Evolutionary conservation across 1,140 invertebrate genomes (phyloP).

Genomic region (Neodiprion fabricii): DNA sequence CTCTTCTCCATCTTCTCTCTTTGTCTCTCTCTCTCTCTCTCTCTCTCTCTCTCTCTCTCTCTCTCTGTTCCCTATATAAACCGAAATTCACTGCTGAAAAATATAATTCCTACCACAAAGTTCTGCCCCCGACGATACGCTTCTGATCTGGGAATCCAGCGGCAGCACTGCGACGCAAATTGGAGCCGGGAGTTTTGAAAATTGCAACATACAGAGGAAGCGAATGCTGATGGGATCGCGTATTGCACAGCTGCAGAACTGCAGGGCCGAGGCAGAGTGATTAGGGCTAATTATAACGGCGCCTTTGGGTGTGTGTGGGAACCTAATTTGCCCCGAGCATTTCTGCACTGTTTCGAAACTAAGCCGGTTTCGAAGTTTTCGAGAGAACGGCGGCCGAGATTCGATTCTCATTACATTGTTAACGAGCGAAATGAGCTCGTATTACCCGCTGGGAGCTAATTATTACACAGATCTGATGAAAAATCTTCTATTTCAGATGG

Average conservation of each 20-base stretch:
- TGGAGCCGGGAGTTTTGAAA: too few relatives aligned
- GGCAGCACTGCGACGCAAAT: too few relatives aligned
- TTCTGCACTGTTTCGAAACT: not conserved
- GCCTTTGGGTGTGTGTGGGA: not conserved
- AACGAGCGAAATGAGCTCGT: not conserved
- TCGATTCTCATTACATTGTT: not conserved
- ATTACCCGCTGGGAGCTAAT: not conserved
- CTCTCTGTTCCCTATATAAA: too few relatives aligned
- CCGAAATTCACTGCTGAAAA: too few relatives aligned
- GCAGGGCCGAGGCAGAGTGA: not conserved
- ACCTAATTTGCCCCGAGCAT: constrained; percentile 5
- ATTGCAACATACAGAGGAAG: too few relatives aligned
- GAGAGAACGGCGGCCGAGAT: not conserved
- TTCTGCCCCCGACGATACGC: too few relatives aligned
- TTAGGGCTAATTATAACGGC: not conserved
- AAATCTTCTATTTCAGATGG: not conserved
- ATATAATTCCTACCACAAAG: too few relatives aligned
- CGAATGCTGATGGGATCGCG: not conserved
- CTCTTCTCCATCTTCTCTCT: too few relatives aligned
- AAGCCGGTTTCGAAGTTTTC: not conserved
- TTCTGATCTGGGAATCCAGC: too few relatives aligned
- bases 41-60: too few relatives aligned
- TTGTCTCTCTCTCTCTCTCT: too few relatives aligned
- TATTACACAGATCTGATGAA: not conserved
- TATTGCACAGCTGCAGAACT: not conserved